Percentiles rank a stretch among this genome's conserved stretches.
Conservation (phyloP, 1,140 invertebrate species). For the Panagrolaimus sp. region DNA sequence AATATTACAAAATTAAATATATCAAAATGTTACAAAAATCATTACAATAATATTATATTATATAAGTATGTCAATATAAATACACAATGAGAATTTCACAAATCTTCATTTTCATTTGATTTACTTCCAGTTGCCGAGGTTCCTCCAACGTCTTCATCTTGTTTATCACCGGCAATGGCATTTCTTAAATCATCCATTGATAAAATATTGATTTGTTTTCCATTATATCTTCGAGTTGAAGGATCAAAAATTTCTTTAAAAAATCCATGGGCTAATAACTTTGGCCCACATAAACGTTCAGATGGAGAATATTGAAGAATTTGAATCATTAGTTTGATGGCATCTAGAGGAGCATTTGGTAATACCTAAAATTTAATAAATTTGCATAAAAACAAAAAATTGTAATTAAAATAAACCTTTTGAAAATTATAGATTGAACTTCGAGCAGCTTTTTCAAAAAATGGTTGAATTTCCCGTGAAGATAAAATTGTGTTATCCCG, state of each 20-base stretch:
- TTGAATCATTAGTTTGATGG: background rate
- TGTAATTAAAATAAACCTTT: background rate
- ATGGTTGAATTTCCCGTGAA: too few relatives aligned
- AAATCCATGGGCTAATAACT: background rate
- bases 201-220: background rate
- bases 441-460: too few relatives aligned
- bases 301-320: conserved; percentile 9
- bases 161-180: too few relatives aligned
- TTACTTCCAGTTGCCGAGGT: too few relatives aligned
- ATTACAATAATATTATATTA: too few relatives aligned
- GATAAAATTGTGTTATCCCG: background rate
- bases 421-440: background rate
- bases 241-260: background rate
- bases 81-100: too few relatives aligned
- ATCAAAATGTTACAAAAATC: too few relatives aligned
- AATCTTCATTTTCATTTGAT: too few relatives aligned
- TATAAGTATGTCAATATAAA: too few relatives aligned
- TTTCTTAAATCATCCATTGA: too few relatives aligned
- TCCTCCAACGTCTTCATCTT: too few relatives aligned
- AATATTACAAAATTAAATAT: too few relatives aligned
- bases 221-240: background rate
- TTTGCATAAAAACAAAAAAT: background rate
- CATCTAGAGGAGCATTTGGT: background rate
- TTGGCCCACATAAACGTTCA: background rate
- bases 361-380: background rate